A percentile compares a stretch with the other conserved stretches of the same genome.
These are phyloP conservation scores for Dexiosoma caninum DNA, from an alignment of 2,888 invertebrate genomes.

Conservation along the genomic window DNA sequence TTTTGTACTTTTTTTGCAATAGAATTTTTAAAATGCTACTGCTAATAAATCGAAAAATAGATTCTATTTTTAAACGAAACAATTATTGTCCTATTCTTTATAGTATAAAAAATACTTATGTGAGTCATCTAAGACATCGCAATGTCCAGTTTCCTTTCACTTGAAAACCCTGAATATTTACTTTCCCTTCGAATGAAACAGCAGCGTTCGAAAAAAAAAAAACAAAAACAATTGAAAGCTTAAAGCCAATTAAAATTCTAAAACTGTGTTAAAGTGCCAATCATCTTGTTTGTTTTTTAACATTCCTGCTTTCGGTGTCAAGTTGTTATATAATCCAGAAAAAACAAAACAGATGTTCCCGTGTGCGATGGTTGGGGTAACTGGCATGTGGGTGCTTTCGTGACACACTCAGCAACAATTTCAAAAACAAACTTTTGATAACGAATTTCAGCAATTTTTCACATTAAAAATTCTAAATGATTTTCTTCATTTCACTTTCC, in stretches of 20 bases:
- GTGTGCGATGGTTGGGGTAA: background rate
- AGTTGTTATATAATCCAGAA: background rate
- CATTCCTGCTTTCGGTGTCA: slow-evolving; percentile 3
- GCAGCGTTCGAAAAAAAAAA: background rate
- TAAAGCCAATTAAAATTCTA: background rate
- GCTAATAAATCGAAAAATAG: too few species aligned
- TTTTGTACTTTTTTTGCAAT: too few species aligned
- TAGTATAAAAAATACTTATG: too few species aligned
- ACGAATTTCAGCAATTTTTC: slow-evolving; percentile 18
- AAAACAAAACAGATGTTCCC: background rate
- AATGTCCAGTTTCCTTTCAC: too few species aligned
- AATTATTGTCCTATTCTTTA: too few species aligned
- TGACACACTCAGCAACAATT: background rate
- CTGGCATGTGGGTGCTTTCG: background rate
- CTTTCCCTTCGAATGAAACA: too few species aligned
- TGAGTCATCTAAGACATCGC: too few species aligned
- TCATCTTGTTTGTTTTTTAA: slow-evolving; percentile 36
- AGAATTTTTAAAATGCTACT: too few species aligned
- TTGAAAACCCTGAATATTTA: too few species aligned
- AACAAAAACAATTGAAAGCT: background rate
- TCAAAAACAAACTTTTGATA: background rate
- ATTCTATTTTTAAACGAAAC: too few species aligned
- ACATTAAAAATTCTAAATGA: background rate
- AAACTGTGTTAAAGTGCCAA: slow-evolving; percentile 33
- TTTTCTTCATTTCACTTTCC: background rate